Conservation (phyloP, 2,888 invertebrate genomes). For the Asteroscopus sphinx region DNA sequence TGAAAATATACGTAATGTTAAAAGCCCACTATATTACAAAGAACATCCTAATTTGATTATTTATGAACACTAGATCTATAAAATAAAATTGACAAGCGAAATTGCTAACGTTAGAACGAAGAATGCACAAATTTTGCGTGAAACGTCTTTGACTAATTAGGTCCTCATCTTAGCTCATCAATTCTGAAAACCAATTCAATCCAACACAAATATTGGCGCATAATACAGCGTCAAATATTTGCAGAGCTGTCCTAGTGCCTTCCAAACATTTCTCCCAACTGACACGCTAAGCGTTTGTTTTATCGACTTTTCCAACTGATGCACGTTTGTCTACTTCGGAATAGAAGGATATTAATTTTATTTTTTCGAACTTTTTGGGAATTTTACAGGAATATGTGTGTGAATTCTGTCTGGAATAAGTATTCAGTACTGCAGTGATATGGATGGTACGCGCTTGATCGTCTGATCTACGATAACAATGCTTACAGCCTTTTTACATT, state of each 20-base stretch:
- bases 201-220: constrained; percentile 19
- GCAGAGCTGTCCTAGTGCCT: constrained; percentile 33
- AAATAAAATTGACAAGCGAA: too few relatives aligned
- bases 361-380: constrained; percentile 29
- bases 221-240: constrained; percentile 30
- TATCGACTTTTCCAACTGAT: constrained; percentile 31
- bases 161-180: background rate
- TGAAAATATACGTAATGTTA: too few relatives aligned
- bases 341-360: constrained; percentile 23
- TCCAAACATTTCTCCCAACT: constrained; percentile 41
- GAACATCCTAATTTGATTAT: too few relatives aligned
- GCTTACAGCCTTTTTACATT: too few relatives aligned
- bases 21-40: too few relatives aligned
- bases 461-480: too few relatives aligned
- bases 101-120: too few relatives aligned
- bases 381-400: constrained; percentile 1
- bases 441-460: too few relatives aligned
- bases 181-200: background rate
- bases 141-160: background rate
- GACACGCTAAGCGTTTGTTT: constrained; percentile 40
- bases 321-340: constrained; percentile 14
- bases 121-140: too few relatives aligned
- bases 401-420: background rate
- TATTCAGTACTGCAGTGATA: too few relatives aligned
- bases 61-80: too few relatives aligned